Evolutionary conservation across 2,888 invertebrate genomes (phyloP).

Genomic region (Zaprionus lineosus): DNA sequence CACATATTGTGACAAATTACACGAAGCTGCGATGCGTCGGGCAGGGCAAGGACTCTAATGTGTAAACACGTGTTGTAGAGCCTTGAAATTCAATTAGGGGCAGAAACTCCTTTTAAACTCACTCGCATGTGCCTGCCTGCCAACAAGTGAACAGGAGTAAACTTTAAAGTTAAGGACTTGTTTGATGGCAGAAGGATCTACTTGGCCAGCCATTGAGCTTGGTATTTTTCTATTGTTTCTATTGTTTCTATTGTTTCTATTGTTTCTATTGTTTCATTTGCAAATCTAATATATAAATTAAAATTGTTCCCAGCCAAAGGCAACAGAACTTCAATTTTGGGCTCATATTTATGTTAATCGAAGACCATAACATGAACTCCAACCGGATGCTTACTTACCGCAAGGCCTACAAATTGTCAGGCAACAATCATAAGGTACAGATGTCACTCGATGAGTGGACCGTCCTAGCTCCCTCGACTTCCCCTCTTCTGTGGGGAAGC

Average conservation of each 20-base stretch:
- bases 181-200: too few relatives aligned
- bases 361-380: conserved; percentile 53
- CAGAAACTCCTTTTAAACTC: conserved; percentile 5
- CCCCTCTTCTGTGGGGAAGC: too few relatives aligned
- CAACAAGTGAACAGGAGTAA: too few relatives aligned
- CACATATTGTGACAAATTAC: conserved; percentile 84
- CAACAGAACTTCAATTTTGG: too few relatives aligned
- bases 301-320: too few relatives aligned
- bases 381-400: conserved; percentile 29
- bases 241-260: too few relatives aligned
- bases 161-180: too few relatives aligned
- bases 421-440: conserved; percentile 61
- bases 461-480: neutral
- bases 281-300: too few relatives aligned
- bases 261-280: too few relatives aligned
- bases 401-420: conserved; percentile 59
- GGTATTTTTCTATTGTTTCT: too few relatives aligned
- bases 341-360: conserved; percentile 70
- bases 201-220: too few relatives aligned
- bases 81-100: conserved; percentile 38
- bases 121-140: too few relatives aligned
- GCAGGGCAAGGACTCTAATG: conserved; percentile 22
- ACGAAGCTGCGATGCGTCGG: conserved; percentile 52
- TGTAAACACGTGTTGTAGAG: conserved; percentile 62
- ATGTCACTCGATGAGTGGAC: conserved; percentile 51